phyloP scores from a whole-genome alignment of 1,140 invertebrate species.

The Diuraphis noxia region DNA sequence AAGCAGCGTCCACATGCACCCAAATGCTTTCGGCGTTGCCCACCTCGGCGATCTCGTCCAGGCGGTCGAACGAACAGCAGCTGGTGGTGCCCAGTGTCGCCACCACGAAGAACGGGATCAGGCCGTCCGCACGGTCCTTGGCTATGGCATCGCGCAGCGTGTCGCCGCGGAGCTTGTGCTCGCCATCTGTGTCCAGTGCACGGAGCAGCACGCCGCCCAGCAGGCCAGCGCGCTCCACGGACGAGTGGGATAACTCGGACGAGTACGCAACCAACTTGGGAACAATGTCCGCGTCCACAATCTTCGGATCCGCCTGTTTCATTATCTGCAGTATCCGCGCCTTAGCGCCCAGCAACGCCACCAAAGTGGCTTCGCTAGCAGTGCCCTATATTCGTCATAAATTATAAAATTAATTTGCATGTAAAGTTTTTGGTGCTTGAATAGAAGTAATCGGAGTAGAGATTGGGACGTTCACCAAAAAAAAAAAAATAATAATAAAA shows the following conservation, averaged over 20 bases:
- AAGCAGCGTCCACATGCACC: conserved; percentile 94
- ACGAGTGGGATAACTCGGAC: conserved; percentile 83
- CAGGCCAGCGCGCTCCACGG: conserved; percentile 89
- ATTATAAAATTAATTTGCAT: background rate
- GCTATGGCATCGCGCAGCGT: conserved; percentile 80
- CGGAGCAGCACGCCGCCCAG: conserved; percentile 85
- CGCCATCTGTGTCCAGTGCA: conserved; percentile 76
- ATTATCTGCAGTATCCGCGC: conserved; percentile 72
- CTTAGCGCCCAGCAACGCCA: conserved; percentile 88
- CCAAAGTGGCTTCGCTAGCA: conserved; percentile 84
- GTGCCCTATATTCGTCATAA: conserved; percentile 68
- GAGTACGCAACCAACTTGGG: conserved; percentile 86
- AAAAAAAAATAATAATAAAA: background rate
- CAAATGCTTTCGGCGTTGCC: conserved; percentile 77
- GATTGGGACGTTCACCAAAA: background rate
- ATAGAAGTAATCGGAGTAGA: no score
- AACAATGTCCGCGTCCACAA: conserved; percentile 82
- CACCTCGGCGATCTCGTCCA: conserved; percentile 85
- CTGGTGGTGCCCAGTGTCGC: conserved; percentile 89
- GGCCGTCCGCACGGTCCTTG: conserved; percentile 77
- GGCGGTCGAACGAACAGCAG: conserved; percentile 84
- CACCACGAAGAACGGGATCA: conserved; percentile 88
- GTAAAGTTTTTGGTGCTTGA: background rate
- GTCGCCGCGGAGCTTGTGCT: conserved; percentile 78
- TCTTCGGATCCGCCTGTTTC: conserved; percentile 73